Evolutionary conservation across 2,888 invertebrate genomes (phyloP), one percentile per base, ranked within the genome.

Genomic region (Oasisia sp.): DNA sequence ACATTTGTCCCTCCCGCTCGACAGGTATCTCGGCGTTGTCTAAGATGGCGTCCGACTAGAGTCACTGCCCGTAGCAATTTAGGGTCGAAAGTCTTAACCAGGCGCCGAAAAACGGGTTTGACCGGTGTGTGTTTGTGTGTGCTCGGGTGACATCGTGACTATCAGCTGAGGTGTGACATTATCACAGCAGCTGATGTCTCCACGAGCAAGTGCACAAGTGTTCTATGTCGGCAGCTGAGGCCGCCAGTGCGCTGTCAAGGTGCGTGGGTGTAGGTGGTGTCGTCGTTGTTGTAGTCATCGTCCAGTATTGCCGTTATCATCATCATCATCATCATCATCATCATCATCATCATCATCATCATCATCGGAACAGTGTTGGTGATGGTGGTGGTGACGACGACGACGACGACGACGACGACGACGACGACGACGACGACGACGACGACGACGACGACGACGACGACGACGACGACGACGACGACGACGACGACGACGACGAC

Each of bases 401-500:
- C 58, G 58, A 56, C 90, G 56, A 90, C 92, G 38, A 27, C 91
- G 89, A 92, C 91, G 91, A 32, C 93, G 92, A 93, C 92, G 92
- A 91, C 92, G 91, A 92, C 90, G 90, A 90, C 92, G 92, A 91
- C 91, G 92, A 58, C 91, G 92, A 91, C 91, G 92, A 91, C 92
- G 92, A 92, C 91, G 93, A 91, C 89, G 91, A 92, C 90, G 90
- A 89, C 92, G 91, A 92, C 91, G 91, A 92, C 92, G 92, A 91
- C 91, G 89, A 92, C 92, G 89, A 91, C 91, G 92, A 89, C 89
- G 91, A 92, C 91, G 91, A 91, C 92, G 92, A 91, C 92, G 92
- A 91, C 90, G 93, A 92, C 89, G 92, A 92, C 91, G 92, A 91
- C 91, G 92, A 92, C 50, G 92, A 91, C 50, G 92, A 91, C 91